Percentiles rank a stretch among this genome's conserved stretches.
These are phyloP conservation scores for Hippasteria phrygiana DNA, from an alignment of 53 echinoderm and acorn worm species.

Conservation along the genomic window DNA sequence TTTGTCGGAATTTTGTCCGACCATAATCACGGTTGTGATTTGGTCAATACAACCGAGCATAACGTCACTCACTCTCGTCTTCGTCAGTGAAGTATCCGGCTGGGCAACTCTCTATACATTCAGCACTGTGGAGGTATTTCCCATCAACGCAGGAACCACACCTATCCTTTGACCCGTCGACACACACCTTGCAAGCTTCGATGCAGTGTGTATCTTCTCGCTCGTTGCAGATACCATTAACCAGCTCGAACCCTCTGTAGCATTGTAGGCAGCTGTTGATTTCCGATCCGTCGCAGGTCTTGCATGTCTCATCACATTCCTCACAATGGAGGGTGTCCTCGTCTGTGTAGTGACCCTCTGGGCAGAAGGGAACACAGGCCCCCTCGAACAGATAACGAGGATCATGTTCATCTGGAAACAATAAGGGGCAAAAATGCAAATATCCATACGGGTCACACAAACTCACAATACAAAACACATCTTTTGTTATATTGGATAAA, in stretches of 20 bases:
- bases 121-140: slow-evolving; percentile 18
- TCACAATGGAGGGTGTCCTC: slow-evolving; percentile 51
- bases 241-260: not conserved
- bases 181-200: slow-evolving; percentile 6
- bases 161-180: not conserved
- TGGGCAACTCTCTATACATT: slow-evolving; percentile 47
- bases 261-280: slow-evolving; percentile 60
- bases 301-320: slow-evolving; percentile 77
- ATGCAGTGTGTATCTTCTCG: not conserved
- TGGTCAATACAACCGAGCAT: not conserved
- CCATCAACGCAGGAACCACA: slow-evolving; percentile 33
- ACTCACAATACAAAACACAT: no score
- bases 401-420: not conserved
- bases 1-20: no score
- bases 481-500: no score
- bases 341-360: slow-evolving; percentile 55
- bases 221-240: not conserved
- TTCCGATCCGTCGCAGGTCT: slow-evolving; percentile 67
- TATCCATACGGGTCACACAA: not conserved
- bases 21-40: no score
- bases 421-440: not conserved
- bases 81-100: slow-evolving; percentile 39
- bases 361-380: slow-evolving; percentile 81
- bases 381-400: slow-evolving; percentile 71
- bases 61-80: not conserved